Evolutionary conservation across 2,113 vertebrate species (phyloP), one percentile per base, ranked within the genome.

Genomic region (Salvelinus alpinus): DNA sequence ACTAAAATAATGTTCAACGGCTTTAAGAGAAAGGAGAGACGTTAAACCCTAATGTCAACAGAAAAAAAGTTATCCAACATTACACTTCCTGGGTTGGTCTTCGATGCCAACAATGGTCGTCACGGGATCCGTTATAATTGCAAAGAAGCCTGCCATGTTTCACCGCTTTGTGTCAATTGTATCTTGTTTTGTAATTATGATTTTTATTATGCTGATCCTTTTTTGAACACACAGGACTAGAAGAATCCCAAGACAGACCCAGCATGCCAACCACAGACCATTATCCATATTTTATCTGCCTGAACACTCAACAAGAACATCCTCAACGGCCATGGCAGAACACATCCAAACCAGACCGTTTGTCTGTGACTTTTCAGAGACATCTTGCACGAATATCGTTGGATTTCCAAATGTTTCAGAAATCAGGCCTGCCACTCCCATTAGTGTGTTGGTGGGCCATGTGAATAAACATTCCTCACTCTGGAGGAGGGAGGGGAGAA

Each of bases 171-270:
- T 7, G 34, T 9, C 34, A 9, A 38, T 9, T 59, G 34, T 7
- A 38, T 38, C 34, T 38, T 9, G 34, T 86, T 87, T 81, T 80
- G 64, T 78, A 89, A 88, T 87, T 82, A 82, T 70, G 51, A 82
- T 31, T 84, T 88, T 89, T 89, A 92, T 89, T 87, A 84, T 77
- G 65, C 77, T 66, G 69, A 84, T 87, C 67, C 77, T 87, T 88
- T 90, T 54, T 85, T 89, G 80, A 38, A 9, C 31, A 3, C 68
- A 75, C 70, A 0, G 38, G 79, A 74, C 80, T 72, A 29, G 83
- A 81, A 59, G 34, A 78, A 80, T 78, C 74, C 74, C 77, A 81
- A 74, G 79, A 78, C 31, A 82, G 72, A 77, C 34, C 73, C 22
- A 80, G 78, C 77, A 34, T 27, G 64, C 47, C 59, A 25, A 70